Conservation (phyloP, 2,797 vertebrate genomes). For the Gadopsis bispinosus region DNA sequence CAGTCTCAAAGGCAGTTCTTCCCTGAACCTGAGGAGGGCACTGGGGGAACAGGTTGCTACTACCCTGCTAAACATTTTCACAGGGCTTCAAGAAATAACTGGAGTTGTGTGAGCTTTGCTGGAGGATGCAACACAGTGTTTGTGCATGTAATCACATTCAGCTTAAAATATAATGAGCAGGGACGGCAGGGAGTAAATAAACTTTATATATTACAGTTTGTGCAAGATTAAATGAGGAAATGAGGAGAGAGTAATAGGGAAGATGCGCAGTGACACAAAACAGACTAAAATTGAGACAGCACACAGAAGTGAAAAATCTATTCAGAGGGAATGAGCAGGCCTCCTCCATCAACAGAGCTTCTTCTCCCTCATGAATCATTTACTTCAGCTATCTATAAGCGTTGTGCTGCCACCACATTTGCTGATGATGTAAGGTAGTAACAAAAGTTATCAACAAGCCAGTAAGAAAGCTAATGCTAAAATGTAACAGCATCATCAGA, state of each 20-base stretch:
- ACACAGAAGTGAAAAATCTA: conserved; percentile 15
- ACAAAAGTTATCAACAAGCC: conserved; percentile 19
- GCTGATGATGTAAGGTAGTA: conserved; percentile 4
- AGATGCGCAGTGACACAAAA: neutral
- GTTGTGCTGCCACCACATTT: conserved; percentile 15
- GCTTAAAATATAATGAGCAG: conserved; percentile 49
- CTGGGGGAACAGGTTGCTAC: conserved; percentile 25
- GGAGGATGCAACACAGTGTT: conserved; percentile 54
- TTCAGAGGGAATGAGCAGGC: conserved; percentile 48
- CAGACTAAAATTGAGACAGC: conserved; percentile 6
- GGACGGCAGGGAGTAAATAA: conserved; percentile 40
- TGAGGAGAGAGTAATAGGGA: conserved; percentile 11
- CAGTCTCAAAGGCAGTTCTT: conserved; percentile 17
- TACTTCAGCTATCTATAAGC: conserved; percentile 28
- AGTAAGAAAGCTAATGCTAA: neutral
- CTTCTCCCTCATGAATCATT: conserved; percentile 54
- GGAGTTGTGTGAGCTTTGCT: conserved; percentile 44
- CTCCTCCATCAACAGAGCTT: conserved; percentile 32
- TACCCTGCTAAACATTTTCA: conserved; percentile 1
- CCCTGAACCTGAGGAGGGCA: conserved; percentile 54
- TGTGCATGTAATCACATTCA: conserved; percentile 43
- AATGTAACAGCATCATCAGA: neutral
- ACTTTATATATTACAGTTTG: conserved; percentile 34
- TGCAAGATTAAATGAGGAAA: conserved; percentile 34
- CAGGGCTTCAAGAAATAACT: conserved; percentile 23